Base-by-base conservation (phyloP, 2,113 vertebrate genomes). In the Mystacornis crossleyi region DNA sequence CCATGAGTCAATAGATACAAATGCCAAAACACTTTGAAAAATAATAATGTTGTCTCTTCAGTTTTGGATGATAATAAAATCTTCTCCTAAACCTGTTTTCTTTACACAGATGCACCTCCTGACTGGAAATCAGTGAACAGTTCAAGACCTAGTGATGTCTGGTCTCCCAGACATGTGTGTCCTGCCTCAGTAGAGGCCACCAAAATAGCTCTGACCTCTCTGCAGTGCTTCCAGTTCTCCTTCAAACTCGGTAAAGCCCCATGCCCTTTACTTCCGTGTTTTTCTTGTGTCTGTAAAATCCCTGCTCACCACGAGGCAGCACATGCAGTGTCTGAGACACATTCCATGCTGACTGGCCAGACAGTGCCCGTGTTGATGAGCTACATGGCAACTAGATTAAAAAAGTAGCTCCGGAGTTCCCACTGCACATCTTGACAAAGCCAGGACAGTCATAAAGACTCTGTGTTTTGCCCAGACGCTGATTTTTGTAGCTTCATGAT, bases 301-400 rank as follows among this genome's bases (percentile, higher is more conserved):
- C 31, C n/a, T 60, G 26, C 70, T 91, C 67, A 21, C 26, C 36
- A 54, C 84, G 33, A 81, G 29, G 31, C 65, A 93, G 38, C 21
- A 24, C 1, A 2, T 9, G 12, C 0, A 0, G 8, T 61, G 10
- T 20, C 50, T 77, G 43, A 81, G 60, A 33, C 9, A 54, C 2
- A 17, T 19, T 21, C 51, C 13, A 0, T n/a, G 31, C 20, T 54
- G 45, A 51, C 61, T 58, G 65, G 33, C 69, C 53, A 26, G 33
- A 18, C 61, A 69, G n/a, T 28, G 71, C 42, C 31, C 13, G 25
- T 62, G 34, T 8, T 74, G 40, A 23, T 40, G 55, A 38, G 23
- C 40, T 62, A 15, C 50, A 12, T 42, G 45, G 36, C 18, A 81
- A 62, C 38, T 12, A 8, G 55, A n/a, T 36, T 31, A 18, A 36